These are phyloP conservation scores for Teleogryllus occipitalis DNA, from an alignment of 1,140 invertebrate species.

Conservation along the genomic window DNA sequence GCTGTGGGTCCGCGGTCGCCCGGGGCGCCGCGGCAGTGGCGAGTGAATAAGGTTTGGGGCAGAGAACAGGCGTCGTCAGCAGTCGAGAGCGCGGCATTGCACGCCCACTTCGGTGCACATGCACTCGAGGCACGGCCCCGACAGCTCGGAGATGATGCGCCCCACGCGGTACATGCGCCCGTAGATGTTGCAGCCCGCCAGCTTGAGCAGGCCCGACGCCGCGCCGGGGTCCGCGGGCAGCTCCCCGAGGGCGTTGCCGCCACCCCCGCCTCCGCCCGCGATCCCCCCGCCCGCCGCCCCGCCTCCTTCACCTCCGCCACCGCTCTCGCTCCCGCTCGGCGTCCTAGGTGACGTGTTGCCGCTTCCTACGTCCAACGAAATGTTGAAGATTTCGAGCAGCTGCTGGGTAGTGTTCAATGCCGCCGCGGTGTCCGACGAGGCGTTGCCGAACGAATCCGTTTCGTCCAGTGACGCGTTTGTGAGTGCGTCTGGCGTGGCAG, in stretches of 20 bases:
- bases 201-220: constrained; percentile 53
- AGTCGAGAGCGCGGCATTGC: constrained; percentile 65
- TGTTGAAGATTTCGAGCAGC: neutral
- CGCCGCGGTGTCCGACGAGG: neutral
- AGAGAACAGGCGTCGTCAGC: constrained; percentile 39
- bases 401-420: neutral
- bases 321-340: neutral
- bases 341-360: neutral
- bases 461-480: constrained; percentile 20
- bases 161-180: constrained; percentile 81
- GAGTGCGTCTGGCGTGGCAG: constrained; percentile 7
- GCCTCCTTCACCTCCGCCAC: constrained; percentile 13
- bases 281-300: constrained; percentile 6
- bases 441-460: neutral
- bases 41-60: too few relatives aligned
- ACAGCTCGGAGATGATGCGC: constrained; percentile 73
- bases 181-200: constrained; percentile 86
- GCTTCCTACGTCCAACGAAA: neutral
- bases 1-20: too few relatives aligned
- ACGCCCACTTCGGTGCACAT: constrained; percentile 80
- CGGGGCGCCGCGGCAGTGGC: too few relatives aligned
- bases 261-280: neutral
- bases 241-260: neutral
- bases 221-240: constrained; percentile 5
- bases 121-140: constrained; percentile 71